phyloP scores from a whole-genome alignment of 2,113 vertebrate genomes.

The Boulengeromyrus knoepffleri region DNA sequence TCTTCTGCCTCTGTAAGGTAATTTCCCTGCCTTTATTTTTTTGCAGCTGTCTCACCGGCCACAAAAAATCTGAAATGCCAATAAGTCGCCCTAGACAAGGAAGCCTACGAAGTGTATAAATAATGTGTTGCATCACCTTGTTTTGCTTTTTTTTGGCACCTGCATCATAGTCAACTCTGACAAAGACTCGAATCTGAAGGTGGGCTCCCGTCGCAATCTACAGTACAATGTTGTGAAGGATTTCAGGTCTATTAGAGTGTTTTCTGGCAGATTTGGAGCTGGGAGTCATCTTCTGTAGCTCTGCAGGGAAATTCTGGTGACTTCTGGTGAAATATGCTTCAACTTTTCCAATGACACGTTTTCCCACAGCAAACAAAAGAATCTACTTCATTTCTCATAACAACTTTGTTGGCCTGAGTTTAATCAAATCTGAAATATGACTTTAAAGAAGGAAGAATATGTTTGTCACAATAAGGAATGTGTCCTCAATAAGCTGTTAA shows the following conservation, averaged over 20 bases:
- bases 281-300: background rate
- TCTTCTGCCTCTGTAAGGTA: background rate
- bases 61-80: background rate
- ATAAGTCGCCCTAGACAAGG: background rate
- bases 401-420: background rate
- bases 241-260: background rate
- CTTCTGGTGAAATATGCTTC: background rate
- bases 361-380: background rate
- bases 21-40: background rate
- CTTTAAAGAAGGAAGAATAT: constrained; percentile 12
- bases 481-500: constrained; percentile 35
- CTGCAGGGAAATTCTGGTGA: background rate
- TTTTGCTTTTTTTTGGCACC: background rate
- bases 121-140: background rate
- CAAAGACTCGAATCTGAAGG: background rate
- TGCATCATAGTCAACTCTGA: background rate
- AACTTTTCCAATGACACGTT: background rate
- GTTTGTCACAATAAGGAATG: constrained; percentile 39
- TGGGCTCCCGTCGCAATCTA: background rate
- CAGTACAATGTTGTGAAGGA: background rate
- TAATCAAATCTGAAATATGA: constrained; percentile 2
- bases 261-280: background rate
- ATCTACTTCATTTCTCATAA: background rate
- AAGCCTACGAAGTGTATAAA: background rate
- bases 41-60: background rate